Evolutionary conservation across 2,888 invertebrate species (phyloP), one percentile per base, ranked within the genome.

Genomic region (Pogonocherus hispidulus): DNA sequence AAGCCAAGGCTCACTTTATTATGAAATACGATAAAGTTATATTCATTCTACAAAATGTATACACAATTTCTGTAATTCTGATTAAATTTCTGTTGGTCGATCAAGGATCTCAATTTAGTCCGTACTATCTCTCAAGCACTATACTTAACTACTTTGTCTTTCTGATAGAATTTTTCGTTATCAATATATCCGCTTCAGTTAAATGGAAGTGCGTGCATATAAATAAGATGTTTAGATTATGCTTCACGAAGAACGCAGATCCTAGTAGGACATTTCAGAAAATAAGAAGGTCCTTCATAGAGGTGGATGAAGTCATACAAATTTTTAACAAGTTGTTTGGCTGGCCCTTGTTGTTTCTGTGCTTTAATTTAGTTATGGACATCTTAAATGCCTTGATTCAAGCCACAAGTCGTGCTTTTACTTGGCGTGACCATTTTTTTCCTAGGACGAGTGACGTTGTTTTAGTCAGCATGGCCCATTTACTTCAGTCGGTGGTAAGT

Each of bases 281-380:
- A 2, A 46, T 46, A 11, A 46, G 11, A 1, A 23, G n/a, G 16
- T 14, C 22, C 1, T 56, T 41, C 8, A 16, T 59, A n/a, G 9
- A 8, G 2, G 0, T 46, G 27, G 59, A 46, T 3, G 11, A 27
- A 19, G 18, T 32, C 8, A 3, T 59, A 6, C 46, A 47, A 16
- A 59, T 8, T 6, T 59, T 59, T 46, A 59, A 59, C 46, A n/a
- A 5, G 1, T 16, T 59, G 46, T 59, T 27, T 3, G 59, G 46
- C 1, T 46, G 44, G 47, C 37, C 37, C 1, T 0, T 37, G 9
- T 9, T 37, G 1, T 37, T 37, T 11, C 11, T 37, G 8, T 37
- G n/a, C 37, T 37, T 8, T 11, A 37, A 37, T 2, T 8, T 1
- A 8, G 1, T 27, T 27, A 27, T 8, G 8, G 4, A 27, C 8